phyloP scores from a whole-genome alignment of 2,888 invertebrate species.

The Hermaeophaga mercurialis region DNA sequence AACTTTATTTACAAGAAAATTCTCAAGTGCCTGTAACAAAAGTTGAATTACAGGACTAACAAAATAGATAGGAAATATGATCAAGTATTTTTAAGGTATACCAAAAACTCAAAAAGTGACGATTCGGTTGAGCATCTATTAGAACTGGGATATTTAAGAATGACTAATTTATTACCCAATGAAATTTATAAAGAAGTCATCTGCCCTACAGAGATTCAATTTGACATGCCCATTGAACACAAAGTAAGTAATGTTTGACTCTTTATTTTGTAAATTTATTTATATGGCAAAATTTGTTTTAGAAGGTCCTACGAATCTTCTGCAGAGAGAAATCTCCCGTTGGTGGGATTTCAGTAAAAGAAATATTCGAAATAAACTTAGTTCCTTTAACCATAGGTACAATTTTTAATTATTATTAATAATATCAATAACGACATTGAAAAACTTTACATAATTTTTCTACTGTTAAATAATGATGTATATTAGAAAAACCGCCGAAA shows the following conservation, averaged over 20 bases:
- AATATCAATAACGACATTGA: background rate
- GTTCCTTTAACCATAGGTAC: conserved; percentile 88
- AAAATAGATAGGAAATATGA: too few species aligned
- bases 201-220: conserved; percentile 77
- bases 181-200: conserved; percentile 91
- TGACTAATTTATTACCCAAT: conserved; percentile 93
- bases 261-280: background rate
- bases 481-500: too few species aligned
- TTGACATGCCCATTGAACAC: conserved; percentile 89
- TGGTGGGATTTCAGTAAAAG: conserved; percentile 98
- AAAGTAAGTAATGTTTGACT: conserved; percentile 59
- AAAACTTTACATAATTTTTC: too few species aligned
- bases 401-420: background rate
- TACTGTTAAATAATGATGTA: too few species aligned
- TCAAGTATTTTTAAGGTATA: conserved; percentile 68
- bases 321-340: conserved; percentile 96
- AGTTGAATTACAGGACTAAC: too few species aligned
- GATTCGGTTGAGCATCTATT: conserved; percentile 97
- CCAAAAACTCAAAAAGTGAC: conserved; percentile 94
- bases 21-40: too few species aligned
- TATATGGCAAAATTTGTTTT: conserved; percentile 37
- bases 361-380: conserved; percentile 98
- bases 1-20: too few species aligned
- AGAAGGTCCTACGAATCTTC: conserved; percentile 88
- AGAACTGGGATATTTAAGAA: conserved; percentile 93